Percentiles rank a stretch among this genome's conserved stretches.
These are phyloP conservation scores for Labeo calbasu DNA, from an alignment of 2,797 vertebrate genomes.

Conservation along the genomic window DNA sequence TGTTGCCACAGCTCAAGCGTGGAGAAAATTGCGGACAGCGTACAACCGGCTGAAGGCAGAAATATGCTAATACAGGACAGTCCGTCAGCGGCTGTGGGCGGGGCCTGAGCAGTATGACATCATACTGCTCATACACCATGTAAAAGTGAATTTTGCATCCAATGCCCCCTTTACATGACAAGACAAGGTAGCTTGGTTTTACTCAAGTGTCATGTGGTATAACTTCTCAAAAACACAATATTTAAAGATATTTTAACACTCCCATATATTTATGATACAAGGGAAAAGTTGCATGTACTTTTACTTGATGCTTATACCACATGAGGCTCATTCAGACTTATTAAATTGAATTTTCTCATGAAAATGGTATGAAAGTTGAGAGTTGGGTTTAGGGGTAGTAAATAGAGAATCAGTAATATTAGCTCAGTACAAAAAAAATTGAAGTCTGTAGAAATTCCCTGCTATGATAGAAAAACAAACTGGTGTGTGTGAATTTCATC, in stretches of 20 bases:
- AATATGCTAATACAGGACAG: no score
- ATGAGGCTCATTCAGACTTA: neutral
- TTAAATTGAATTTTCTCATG: neutral
- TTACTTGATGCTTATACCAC: neutral
- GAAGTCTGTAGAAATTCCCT: neutral
- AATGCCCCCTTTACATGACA: neutral
- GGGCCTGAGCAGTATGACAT: no score
- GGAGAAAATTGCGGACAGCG: no score
- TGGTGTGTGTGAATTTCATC: conserved; percentile 17
- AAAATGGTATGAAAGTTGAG: neutral
- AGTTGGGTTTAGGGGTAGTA: neutral
- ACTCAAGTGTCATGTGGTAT: neutral
- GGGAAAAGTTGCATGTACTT: neutral
- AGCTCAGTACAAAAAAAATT: neutral
- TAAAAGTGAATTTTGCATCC: no score
- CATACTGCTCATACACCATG: no score
- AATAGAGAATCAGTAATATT: neutral
- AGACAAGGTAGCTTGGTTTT: neutral
- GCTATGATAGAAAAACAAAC: neutral
- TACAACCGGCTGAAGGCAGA: no score
- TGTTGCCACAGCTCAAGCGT: no score
- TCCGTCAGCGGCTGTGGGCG: no score
- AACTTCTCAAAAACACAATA: neutral
- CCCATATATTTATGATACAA: neutral
- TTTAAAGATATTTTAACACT: neutral